These are phyloP conservation scores for Phenganax subtilis DNA, from an alignment of 92 coral and sea anemone genomes.

Conservation along the genomic window DNA sequence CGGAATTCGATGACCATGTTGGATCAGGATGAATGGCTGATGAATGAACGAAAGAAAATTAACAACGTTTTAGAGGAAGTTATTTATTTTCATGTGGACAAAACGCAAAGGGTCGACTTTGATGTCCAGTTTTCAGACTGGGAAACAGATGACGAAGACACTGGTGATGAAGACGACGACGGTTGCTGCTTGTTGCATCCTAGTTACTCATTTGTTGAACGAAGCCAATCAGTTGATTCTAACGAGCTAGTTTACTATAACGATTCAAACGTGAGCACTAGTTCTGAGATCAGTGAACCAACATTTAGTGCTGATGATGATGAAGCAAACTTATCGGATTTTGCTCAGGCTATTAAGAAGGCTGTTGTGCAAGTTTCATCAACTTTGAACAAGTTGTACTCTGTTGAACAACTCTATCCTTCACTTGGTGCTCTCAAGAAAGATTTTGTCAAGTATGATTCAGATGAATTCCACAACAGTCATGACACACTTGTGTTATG, in stretches of 20 bases:
- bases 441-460: slow-evolving; percentile 57
- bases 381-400: slow-evolving; percentile 63
- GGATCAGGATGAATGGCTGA: slow-evolving; percentile 68
- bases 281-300: slow-evolving; percentile 9
- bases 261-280: background rate
- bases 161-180: slow-evolving; percentile 5
- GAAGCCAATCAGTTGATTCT: background rate
- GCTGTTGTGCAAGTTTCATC: slow-evolving; percentile 58
- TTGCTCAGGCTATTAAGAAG: slow-evolving; percentile 44
- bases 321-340: slow-evolving; percentile 9
- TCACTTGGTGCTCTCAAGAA: slow-evolving; percentile 70
- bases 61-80: slow-evolving; percentile 72
- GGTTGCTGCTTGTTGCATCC: slow-evolving; percentile 14
- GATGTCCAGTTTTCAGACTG: background rate
- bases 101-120: slow-evolving; percentile 8
- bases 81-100: slow-evolving; percentile 61
- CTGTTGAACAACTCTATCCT: slow-evolving; percentile 76
- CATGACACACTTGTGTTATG: slow-evolving; percentile 72
- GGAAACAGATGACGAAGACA: slow-evolving; percentile 6
- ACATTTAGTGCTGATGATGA: slow-evolving; percentile 2
- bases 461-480: slow-evolving; percentile 58
- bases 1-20: slow-evolving; percentile 74
- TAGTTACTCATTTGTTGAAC: background rate
- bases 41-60: slow-evolving; percentile 65
- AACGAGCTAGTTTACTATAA: background rate